phyloP scores from a whole-genome alignment of 2,888 invertebrate species.

The Parelbella ahira region DNA sequence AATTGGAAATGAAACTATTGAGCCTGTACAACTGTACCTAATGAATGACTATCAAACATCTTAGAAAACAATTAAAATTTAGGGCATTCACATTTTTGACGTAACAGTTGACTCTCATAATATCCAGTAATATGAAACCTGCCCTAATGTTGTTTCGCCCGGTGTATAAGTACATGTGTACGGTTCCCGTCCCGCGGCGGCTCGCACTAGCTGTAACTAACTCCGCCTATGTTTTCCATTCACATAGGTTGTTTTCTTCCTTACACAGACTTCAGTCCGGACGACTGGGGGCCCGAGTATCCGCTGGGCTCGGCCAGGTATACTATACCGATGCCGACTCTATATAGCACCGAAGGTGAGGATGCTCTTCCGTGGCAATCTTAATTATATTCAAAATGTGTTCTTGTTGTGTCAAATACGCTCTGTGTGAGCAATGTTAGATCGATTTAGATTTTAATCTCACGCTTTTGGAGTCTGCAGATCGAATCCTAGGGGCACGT shows the following conservation, averaged over 20 bases:
- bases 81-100: slow-evolving; percentile 15
- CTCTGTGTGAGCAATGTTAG: too few relatives aligned
- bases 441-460: too few relatives aligned
- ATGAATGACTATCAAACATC: too few relatives aligned
- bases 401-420: too few relatives aligned
- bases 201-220: slow-evolving; percentile 51
- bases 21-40: too few relatives aligned
- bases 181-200: slow-evolving; percentile 20
- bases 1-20: too few relatives aligned
- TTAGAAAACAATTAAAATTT: too few relatives aligned
- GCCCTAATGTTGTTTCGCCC: not conserved
- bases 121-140: not conserved
- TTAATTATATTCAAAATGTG: too few relatives aligned
- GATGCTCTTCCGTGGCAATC: too few relatives aligned
- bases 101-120: too few relatives aligned
- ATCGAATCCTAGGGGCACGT: too few relatives aligned
- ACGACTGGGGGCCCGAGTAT: slow-evolving; percentile 84
- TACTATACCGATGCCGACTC: slow-evolving; percentile 89
- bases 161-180: slow-evolving; percentile 24
- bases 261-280: slow-evolving; percentile 80
- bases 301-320: slow-evolving; percentile 77
- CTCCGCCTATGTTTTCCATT: slow-evolving; percentile 67
- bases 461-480: too few relatives aligned
- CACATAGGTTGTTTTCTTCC: slow-evolving; percentile 79
- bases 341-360: slow-evolving; percentile 87